Evolutionary conservation across 2,888 invertebrate species (phyloP), one percentile per base, ranked within the genome.

Genomic region (Drosophila paracracens): DNA sequence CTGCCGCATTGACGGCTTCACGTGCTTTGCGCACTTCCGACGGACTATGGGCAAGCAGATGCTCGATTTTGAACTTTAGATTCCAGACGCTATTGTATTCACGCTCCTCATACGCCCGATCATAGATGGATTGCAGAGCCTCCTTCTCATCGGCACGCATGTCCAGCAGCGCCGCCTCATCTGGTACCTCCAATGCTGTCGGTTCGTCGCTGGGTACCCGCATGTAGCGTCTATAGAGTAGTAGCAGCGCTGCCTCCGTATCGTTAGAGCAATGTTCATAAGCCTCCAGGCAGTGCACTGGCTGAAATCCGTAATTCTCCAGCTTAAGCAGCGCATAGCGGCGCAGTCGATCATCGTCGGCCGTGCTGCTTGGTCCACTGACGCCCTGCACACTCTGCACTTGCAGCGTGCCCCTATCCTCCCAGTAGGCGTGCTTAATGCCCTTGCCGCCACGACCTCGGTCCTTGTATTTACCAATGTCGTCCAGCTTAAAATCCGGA

Each of bases 91-190:
- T 87, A 92, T 96, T 95, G 62, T 94, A 94, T 64, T 96, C 96
- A 91, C 96, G 96, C 72, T 95, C 95, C 83, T 94, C 94, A 91
- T 96, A 97, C 36, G 94, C 94, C 36, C 94, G 93, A 70, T 96
- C 97, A 84, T 97, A 97, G 76, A 97, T 97, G 21, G 97, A 96
- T 92, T 96, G 95, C 38, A 97, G 92, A 0, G 96, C 96, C 74
- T 95, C 95, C 92, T 95, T 95, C 89, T 97, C 97, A 65, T 97
- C 97, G 13, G 92, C 93, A 70, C 95, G 94, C 93, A 95, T 95
- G 91, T 96, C 96, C 35, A 95, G 76, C 48, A 96, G 89, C 83
- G 96, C 95, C 4, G 94, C 88, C 74, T 93, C 92, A 6, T 94
- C 92, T 1, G 67, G 64, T 13, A 66, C 54, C 31, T 75, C 76